Evolutionary conservation across 1,140 invertebrate species (phyloP), one percentile per base, ranked within the genome.

Genomic region (Holotrichia oblita): DNA sequence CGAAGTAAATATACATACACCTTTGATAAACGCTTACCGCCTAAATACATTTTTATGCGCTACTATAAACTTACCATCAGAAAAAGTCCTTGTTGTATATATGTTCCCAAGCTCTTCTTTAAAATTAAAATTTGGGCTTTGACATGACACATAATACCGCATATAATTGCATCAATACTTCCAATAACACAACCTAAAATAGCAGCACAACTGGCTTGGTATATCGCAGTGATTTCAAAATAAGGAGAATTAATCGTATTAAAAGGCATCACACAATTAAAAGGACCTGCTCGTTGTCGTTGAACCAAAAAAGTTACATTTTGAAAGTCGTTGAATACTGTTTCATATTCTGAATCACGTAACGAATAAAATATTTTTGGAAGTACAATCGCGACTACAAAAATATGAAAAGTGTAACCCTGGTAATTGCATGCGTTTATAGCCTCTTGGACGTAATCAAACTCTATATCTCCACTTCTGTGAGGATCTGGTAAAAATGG

Each of bases 111-210:
- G 0, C 20, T 20, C 2, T 64, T 72, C 48, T 81, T 81, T 40
- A 81, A 69, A n/a, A 81, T 81, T 24, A 78, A 40, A 76, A 78
- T 79, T 61, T 81, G 80, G 10, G 80, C 79, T 73, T 80, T 79
- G 20, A 81, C 72, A 20, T 78, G 55, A 12, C 78, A 59, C 61
- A 79, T 72, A 34, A 79, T 77, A 4, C 80, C 80, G 27, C 73
- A 79, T 40, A 81, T 76, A 12, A 81, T 12, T 0, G 78, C 77
- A 61, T 81, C 80, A 27, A 73, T 40, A 4, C 73, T 55, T 6
- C 80, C 80, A 8, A 81, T 81, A 14, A 77, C 55, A 17, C 74
- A 78, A n/a, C 80, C 80, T 24, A 59, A 78, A 40, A 79, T n/a
- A 14, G 40, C 34, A 3, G 73, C 73, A n/a, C 64, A 48, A 8